These are phyloP conservation scores for Leptinotarsa defecta DNA, from an alignment of 1,140 invertebrate species.

Conservation along the genomic window DNA sequence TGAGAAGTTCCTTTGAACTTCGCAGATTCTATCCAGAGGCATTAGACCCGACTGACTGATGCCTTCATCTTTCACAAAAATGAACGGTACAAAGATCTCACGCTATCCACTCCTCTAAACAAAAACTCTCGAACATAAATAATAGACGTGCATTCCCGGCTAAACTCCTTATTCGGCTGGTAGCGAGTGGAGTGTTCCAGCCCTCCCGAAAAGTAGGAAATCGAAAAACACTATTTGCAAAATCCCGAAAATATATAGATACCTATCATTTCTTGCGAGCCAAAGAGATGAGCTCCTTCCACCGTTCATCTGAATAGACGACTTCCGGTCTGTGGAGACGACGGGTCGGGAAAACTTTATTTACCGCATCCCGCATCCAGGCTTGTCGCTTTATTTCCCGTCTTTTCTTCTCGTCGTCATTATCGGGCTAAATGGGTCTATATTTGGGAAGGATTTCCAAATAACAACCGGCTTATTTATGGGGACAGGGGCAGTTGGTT, in stretches of 20 bases:
- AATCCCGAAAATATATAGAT: conserved; percentile 27
- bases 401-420: conserved; percentile 16
- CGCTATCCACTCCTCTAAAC: too few species aligned
- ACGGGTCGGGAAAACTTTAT: conserved; percentile 18
- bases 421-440: conserved; percentile 14
- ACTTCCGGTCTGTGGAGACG: conserved; percentile 22
- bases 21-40: too few species aligned
- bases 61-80: too few species aligned
- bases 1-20: too few species aligned
- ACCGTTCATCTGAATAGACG: conserved; percentile 25
- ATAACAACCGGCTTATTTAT: conserved; percentile 9
- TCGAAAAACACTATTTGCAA: conserved; percentile 26
- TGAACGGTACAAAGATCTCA: too few species aligned
- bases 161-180: conserved; percentile 2
- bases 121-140: too few species aligned
- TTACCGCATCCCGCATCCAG: conserved; percentile 20
- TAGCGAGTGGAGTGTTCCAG: not conserved
- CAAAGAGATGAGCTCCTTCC: conserved; percentile 24
- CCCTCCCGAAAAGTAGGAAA: conserved; percentile 4
- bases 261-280: conserved; percentile 28
- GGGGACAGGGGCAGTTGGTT: not conserved
- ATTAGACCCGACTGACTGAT: too few species aligned
- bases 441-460: not conserved
- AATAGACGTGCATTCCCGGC: not conserved
- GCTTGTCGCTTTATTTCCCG: not conserved